Percentiles rank a stretch among this genome's conserved stretches.
Conservation (phyloP, 2,797 vertebrate species). For the Pangasius krempfi region DNA sequence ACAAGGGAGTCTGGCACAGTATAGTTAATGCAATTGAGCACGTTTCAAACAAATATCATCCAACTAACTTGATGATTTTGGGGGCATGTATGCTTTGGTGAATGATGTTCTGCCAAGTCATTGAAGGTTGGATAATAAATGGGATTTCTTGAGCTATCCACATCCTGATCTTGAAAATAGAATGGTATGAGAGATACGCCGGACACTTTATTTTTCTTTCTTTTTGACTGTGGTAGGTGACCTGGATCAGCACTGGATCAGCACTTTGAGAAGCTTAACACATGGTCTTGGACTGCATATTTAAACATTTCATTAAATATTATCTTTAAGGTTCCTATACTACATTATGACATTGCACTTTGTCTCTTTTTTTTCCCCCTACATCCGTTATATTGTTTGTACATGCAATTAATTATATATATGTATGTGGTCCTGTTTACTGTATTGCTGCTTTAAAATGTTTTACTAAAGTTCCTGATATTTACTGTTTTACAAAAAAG, state of each 20-base stretch:
- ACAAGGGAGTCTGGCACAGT: neutral
- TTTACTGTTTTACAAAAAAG: neutral
- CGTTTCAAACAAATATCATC: neutral
- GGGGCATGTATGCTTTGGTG: neutral
- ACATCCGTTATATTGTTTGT: neutral
- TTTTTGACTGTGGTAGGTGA: neutral
- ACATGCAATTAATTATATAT: neutral
- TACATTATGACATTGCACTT: neutral
- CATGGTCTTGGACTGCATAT: neutral
- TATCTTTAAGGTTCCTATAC: neutral
- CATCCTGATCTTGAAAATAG: neutral
- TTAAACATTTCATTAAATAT: constrained; percentile 3
- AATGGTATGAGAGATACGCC: neutral
- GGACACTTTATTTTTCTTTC: neutral
- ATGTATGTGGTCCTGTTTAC: neutral
- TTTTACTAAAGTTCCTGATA: constrained; percentile 21
- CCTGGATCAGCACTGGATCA: neutral
- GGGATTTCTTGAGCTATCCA: neutral
- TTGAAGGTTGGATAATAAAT: neutral
- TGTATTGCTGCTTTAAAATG: constrained; percentile 1
- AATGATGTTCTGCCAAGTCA: neutral
- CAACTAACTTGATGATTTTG: neutral
- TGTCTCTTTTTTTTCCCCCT: too few relatives aligned
- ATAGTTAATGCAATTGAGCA: neutral
- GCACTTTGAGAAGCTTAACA: neutral